These are phyloP conservation scores for Glomeris marginata DNA, from an alignment of 2,888 invertebrate species.

Conservation along the genomic window DNA sequence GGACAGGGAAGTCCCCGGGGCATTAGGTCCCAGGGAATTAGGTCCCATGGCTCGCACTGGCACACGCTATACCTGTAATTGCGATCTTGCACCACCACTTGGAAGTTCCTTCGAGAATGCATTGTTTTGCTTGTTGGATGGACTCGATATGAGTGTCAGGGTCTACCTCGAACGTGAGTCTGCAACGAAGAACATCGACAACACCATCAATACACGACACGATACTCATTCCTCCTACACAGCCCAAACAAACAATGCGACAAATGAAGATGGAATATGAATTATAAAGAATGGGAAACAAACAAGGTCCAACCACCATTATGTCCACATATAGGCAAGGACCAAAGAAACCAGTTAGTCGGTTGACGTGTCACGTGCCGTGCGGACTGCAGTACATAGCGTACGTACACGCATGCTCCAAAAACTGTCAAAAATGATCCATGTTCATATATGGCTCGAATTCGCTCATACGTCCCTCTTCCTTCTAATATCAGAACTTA, in stretches of 20 bases:
- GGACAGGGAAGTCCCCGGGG: neutral
- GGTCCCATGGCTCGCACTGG: too few relatives aligned
- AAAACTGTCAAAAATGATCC: too few relatives aligned
- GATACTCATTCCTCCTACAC: conserved; percentile 3
- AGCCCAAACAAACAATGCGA: conserved; percentile 9
- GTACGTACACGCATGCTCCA: too few relatives aligned
- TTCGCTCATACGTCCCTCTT: too few relatives aligned
- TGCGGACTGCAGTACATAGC: too few relatives aligned
- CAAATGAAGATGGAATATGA: conserved; percentile 3
- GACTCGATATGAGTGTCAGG: conserved; percentile 96
- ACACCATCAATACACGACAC: conserved; percentile 12
- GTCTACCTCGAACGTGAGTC: conserved; percentile 94
- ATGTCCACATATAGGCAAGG: neutral
- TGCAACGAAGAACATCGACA: conserved; percentile 36
- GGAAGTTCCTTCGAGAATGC: conserved; percentile 96
- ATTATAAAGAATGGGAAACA: conserved; percentile 4
- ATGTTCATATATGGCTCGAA: too few relatives aligned
- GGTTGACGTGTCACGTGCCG: too few relatives aligned
- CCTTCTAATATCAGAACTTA: too few relatives aligned
- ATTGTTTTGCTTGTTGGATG: conserved; percentile 92
- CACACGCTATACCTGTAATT: conserved; percentile 64
- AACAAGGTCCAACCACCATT: conserved; percentile 2
- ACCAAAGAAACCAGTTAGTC: too few relatives aligned
- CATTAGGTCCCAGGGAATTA: neutral
- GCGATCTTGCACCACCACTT: conserved; percentile 99